Conservation (phyloP, 2,113 vertebrate genomes). For the Nesospiza acunhae region DNA sequence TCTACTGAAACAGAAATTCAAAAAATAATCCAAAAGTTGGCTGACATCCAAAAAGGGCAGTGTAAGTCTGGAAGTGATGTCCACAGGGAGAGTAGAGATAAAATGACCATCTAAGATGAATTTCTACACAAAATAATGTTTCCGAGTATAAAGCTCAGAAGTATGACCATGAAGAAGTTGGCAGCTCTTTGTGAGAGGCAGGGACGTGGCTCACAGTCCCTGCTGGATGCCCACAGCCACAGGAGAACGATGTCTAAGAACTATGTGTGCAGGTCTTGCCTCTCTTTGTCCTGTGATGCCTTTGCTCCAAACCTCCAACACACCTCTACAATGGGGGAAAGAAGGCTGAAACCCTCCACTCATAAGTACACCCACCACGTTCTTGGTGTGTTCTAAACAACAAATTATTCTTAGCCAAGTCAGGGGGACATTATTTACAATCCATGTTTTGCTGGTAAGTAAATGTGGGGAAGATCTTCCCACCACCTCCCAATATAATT, state of each 20-base stretch:
- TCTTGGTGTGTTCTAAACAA: background rate
- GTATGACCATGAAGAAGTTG: background rate
- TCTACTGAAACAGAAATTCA: background rate
- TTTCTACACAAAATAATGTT: background rate
- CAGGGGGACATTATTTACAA: background rate
- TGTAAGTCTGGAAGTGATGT: background rate
- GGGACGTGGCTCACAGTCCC: background rate
- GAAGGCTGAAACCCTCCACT: background rate
- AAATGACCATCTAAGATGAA: background rate
- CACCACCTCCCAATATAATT: background rate
- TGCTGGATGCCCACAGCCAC: background rate
- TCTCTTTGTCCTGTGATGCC: background rate
- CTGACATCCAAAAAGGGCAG: background rate
- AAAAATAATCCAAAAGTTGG: background rate
- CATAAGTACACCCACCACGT: fast-evolving
- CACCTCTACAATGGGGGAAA: background rate
- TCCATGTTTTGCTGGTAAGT: background rate
- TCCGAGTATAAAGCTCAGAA: background rate
- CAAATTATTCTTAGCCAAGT: background rate
- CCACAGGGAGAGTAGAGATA: background rate
- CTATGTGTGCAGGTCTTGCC: background rate
- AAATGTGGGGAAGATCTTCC: background rate
- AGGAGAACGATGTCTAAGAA: background rate
- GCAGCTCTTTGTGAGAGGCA: background rate
- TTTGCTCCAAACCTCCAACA: background rate